Evolutionary conservation across 2,797 vertebrate genomes (phyloP).

Genomic region (Nyctalus aviator): DNA sequence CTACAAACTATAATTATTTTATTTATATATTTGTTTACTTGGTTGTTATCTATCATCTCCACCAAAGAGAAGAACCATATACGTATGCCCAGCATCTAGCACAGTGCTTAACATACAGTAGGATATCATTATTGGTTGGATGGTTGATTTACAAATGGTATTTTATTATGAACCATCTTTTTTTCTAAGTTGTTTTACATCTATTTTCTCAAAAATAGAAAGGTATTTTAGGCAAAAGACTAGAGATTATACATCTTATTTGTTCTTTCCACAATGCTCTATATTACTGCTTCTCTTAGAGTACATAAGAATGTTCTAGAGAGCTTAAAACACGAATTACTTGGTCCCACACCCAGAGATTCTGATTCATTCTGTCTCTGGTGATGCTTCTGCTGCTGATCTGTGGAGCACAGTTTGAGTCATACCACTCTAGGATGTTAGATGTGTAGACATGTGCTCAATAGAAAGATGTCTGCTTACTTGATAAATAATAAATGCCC

Average conservation of each 20-base stretch:
- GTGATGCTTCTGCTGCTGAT: background rate
- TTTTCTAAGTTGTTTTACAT: background rate
- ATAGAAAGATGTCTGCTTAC: background rate
- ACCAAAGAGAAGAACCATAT: constrained; percentile 19
- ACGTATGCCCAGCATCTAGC: background rate
- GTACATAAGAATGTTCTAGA: background rate
- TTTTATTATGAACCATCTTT: background rate
- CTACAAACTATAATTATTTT: background rate
- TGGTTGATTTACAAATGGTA: background rate
- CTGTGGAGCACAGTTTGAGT: background rate
- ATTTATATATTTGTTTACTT: background rate
- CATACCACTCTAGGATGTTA: background rate
- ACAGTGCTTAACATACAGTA: background rate
- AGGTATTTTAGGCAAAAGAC: background rate
- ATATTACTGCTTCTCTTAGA: background rate
- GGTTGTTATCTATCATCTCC: background rate
- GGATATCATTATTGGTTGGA: background rate
- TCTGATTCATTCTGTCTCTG: background rate
- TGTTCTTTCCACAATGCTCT: background rate
- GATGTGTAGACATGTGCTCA: background rate
- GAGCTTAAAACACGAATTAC: background rate
- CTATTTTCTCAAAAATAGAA: background rate
- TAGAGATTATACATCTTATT: background rate
- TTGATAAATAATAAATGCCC: constrained; percentile 11
- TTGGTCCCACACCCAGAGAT: background rate